These are phyloP conservation scores for Habropoda laboriosa DNA, from an alignment of 1,140 invertebrate species.

Conservation along the genomic window DNA sequence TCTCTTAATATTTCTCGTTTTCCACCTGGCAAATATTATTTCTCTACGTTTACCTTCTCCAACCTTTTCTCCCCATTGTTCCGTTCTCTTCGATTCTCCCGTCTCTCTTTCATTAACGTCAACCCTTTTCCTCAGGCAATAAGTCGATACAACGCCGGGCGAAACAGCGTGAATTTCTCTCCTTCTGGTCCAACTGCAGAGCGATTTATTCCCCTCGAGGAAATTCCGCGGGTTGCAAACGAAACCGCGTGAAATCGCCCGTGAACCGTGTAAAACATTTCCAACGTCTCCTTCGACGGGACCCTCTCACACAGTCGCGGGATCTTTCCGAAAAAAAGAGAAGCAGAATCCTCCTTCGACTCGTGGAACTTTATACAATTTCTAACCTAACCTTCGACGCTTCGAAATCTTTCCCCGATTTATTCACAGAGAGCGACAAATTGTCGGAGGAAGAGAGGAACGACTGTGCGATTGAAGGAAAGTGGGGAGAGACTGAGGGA, in stretches of 20 bases:
- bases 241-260: constrained; percentile 12
- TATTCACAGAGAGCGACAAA: no score
- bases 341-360: no score
- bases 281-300: not conserved
- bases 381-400: not conserved
- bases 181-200: not conserved
- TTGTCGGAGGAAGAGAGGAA: not conserved
- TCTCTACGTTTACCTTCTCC: not conserved
- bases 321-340: no score
- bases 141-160: not conserved
- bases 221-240: constrained; percentile 4
- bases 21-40: not conserved
- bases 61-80: not conserved
- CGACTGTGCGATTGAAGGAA: not conserved
- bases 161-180: not conserved
- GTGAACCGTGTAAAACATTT: not conserved
- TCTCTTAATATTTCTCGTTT: constrained; percentile 10
- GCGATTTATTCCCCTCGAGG: not conserved
- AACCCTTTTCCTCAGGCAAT: not conserved
- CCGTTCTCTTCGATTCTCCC: not conserved
- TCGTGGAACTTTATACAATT: not conserved
- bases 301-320: no score
- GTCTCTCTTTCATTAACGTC: not conserved
- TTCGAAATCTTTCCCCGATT: not conserved
- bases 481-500: no score